These are phyloP conservation scores for Cosmia pyralina DNA, from an alignment of 2,888 invertebrate genomes.

Conservation along the genomic window DNA sequence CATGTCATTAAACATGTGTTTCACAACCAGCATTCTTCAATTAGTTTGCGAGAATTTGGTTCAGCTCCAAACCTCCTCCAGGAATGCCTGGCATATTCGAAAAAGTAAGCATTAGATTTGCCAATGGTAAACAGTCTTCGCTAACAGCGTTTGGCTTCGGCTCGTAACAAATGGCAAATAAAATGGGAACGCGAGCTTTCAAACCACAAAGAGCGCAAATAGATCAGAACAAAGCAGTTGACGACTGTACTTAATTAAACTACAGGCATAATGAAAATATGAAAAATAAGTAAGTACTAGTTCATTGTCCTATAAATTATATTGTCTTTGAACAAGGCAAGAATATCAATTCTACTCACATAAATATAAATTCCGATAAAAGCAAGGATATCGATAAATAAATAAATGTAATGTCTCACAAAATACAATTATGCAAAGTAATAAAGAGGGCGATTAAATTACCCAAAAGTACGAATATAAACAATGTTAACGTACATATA, in stretches of 20 bases:
- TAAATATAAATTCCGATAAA: neutral
- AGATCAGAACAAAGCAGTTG: neutral
- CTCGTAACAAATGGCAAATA: conserved; percentile 9
- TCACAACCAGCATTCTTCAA: neutral
- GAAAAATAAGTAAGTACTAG: neutral
- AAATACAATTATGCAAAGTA: too few species aligned
- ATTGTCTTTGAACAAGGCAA: neutral
- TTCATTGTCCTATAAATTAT: neutral
- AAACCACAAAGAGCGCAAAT: conserved; percentile 3
- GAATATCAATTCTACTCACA: neutral
- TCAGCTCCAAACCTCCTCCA: neutral
- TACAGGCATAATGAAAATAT: neutral
- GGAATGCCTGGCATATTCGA: neutral
- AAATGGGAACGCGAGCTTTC: conserved; percentile 5
- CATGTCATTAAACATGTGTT: neutral
- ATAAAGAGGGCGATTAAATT: neutral
- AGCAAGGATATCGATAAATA: too few species aligned
- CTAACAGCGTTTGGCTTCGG: neutral
- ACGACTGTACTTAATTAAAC: neutral
- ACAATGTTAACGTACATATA: neutral
- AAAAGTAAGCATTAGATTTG: neutral
- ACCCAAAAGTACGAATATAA: neutral
- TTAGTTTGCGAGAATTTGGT: neutral
- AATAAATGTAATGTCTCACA: too few species aligned
- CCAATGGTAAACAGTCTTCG: neutral